Conservation (phyloP, 2,888 invertebrate species). For the Mallateleia sp. region DNA sequence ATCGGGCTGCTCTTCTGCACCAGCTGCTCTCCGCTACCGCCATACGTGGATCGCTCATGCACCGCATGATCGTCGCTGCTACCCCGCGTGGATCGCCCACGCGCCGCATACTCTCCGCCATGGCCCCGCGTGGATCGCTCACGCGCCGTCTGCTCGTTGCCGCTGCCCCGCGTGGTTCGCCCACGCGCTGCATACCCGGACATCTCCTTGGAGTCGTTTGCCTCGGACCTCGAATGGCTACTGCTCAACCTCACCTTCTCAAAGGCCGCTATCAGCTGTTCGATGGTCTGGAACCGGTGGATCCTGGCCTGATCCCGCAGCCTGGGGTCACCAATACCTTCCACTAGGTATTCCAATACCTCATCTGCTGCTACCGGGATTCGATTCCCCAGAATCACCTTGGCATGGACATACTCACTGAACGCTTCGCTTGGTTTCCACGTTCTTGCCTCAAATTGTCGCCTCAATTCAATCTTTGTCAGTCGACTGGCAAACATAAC, state of each 20-base stretch:
- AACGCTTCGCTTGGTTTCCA: neutral
- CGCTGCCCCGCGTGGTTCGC: neutral
- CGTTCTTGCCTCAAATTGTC: constrained; percentile 13
- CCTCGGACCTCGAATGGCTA: neutral
- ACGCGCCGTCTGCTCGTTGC: neutral
- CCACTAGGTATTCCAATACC: constrained; percentile 12
- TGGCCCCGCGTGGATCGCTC: neutral
- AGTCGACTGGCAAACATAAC: neutral
- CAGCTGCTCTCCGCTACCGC: neutral
- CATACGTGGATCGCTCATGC: too few relatives aligned
- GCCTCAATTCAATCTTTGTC: neutral
- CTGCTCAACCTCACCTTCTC: neutral
- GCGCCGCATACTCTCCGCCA: neutral
- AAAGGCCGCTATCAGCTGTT: neutral
- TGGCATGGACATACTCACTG: constrained; percentile 5
- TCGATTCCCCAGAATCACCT: neutral
- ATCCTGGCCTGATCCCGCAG: constrained; percentile 19
- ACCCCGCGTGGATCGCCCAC: neutral
- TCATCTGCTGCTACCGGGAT: neutral
- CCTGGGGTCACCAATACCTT: constrained; percentile 1
- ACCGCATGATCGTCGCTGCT: too few relatives aligned
- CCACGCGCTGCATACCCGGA: neutral
- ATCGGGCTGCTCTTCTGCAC: neutral
- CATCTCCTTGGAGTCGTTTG: neutral
- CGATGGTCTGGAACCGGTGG: neutral